Percentiles rank a stretch among this genome's conserved stretches.
These are phyloP conservation scores for Caranx ignobilis DNA, from an alignment of 2,113 vertebrate species.

Conservation along the genomic window DNA sequence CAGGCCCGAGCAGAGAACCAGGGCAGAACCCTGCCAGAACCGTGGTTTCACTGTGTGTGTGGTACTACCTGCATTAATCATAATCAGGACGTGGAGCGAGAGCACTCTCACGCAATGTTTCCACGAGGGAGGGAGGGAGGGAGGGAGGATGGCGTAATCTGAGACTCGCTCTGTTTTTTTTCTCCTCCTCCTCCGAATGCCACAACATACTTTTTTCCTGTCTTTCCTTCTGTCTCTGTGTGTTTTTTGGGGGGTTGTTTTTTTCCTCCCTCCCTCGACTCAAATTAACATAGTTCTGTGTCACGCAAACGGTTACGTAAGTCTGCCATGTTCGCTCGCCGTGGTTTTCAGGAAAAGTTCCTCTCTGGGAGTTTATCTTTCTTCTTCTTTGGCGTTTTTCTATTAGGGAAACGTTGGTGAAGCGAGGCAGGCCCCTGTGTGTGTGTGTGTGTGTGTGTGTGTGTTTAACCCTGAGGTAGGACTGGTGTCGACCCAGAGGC, in stretches of 20 bases:
- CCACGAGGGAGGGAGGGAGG: conserved; percentile 82
- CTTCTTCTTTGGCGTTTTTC: background rate
- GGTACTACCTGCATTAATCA: conserved; percentile 84
- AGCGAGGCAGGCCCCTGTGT: background rate
- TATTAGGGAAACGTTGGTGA: background rate
- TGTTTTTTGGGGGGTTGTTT: conserved; percentile 67
- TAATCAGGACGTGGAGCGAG: conserved; percentile 80
- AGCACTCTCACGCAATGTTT: conserved; percentile 85
- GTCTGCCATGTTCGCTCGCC: conserved; percentile 56
- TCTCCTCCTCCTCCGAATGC: conserved; percentile 65
- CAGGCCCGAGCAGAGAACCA: conserved; percentile 41
- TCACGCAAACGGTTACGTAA: conserved; percentile 80
- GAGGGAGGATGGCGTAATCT: conserved; percentile 80
- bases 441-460: conserved; percentile 17
- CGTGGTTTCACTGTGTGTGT: conserved; percentile 66
- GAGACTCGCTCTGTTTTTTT: conserved; percentile 75
- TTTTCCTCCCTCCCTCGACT: conserved; percentile 73
- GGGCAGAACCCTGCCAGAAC: conserved; percentile 69
- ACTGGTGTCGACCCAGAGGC: too few species aligned
- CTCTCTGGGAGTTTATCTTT: conserved; percentile 51
- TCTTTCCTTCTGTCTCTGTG: conserved; percentile 70
- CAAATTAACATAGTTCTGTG: conserved; percentile 84
- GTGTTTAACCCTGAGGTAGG: too few species aligned
- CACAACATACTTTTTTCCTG: conserved; percentile 78
- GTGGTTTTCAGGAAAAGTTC: conserved; percentile 48